phyloP scores from a whole-genome alignment of 2,113 vertebrate species.

The Hemibagrus wyckioides region DNA sequence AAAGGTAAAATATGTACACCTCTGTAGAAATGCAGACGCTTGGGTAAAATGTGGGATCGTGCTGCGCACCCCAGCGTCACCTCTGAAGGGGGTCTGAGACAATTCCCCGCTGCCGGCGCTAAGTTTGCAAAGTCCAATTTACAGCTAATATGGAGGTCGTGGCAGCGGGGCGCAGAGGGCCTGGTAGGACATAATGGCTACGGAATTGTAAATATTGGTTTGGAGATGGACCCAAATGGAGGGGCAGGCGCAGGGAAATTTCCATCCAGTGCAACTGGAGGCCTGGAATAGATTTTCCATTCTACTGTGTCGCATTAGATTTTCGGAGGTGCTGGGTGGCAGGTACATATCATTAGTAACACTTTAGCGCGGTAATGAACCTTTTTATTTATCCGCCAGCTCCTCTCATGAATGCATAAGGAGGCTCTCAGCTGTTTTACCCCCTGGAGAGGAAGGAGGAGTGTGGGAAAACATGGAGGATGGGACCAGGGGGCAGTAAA shows the following conservation, averaged over 20 bases:
- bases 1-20: background rate
- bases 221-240: constrained; percentile 87
- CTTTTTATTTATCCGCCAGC: constrained; percentile 94
- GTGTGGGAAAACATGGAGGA: constrained; percentile 41
- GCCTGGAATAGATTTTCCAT: constrained; percentile 87
- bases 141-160: constrained; percentile 92
- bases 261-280: constrained; percentile 79
- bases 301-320: constrained; percentile 95
- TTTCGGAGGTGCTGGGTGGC: constrained; percentile 96
- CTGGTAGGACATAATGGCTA: constrained; percentile 98
- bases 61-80: constrained; percentile 57
- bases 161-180: constrained; percentile 87
- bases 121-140: constrained; percentile 92
- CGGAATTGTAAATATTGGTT: constrained; percentile 96
- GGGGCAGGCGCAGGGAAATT: constrained; percentile 79
- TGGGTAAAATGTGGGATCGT: constrained; percentile 24
- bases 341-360: constrained; percentile 99
- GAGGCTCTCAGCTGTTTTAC: constrained; percentile 71
- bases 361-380: constrained; percentile 96
- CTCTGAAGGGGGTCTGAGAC: constrained; percentile 55
- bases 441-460: constrained; percentile 58
- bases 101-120: constrained; percentile 69
- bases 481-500: constrained; percentile 54
- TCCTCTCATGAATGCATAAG: constrained; percentile 99
- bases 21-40: background rate